A percentile compares a stretch with the other conserved stretches of the same genome.
Evolutionary conservation across 2,797 vertebrate genomes (phyloP).

Genomic region (Anas flavirostris): DNA sequence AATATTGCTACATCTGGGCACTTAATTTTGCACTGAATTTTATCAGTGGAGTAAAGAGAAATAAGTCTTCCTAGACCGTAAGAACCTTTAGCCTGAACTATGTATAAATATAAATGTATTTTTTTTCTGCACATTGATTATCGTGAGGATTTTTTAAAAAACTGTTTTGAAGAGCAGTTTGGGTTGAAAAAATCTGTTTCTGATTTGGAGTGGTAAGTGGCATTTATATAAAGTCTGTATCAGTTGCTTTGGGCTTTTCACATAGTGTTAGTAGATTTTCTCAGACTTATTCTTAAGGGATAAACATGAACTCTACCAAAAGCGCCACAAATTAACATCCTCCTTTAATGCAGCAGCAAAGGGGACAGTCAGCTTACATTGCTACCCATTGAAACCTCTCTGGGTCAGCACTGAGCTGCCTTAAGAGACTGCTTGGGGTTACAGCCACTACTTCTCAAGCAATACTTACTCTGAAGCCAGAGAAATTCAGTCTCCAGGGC

Average conservation of each 20-base stretch:
- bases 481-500: not conserved
- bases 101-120: rapidly evolving
- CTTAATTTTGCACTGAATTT: not conserved
- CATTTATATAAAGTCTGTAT: not conserved
- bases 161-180: not conserved
- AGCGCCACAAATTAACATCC: not conserved
- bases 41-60: not conserved
- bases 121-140: not conserved
- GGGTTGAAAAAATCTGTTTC: constrained; percentile 11
- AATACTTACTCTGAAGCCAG: not conserved
- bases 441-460: not conserved
- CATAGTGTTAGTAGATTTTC: not conserved
- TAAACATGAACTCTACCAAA: not conserved
- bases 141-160: not conserved
- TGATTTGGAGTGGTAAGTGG: not conserved
- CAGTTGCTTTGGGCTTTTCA: not conserved
- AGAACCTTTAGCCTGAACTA: not conserved
- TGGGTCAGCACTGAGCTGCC: not conserved
- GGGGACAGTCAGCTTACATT: not conserved
- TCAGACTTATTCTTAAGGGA: not conserved
- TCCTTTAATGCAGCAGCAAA: not conserved
- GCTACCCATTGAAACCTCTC: not conserved
- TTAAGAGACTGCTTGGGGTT: not conserved
- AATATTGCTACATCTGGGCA: not conserved
- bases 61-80: not conserved